A percentile compares a stretch with the other conserved stretches of the same genome.
These are phyloP conservation scores for Entomyzon cyanotis DNA, from an alignment of 2,113 vertebrate species.

Conservation along the genomic window DNA sequence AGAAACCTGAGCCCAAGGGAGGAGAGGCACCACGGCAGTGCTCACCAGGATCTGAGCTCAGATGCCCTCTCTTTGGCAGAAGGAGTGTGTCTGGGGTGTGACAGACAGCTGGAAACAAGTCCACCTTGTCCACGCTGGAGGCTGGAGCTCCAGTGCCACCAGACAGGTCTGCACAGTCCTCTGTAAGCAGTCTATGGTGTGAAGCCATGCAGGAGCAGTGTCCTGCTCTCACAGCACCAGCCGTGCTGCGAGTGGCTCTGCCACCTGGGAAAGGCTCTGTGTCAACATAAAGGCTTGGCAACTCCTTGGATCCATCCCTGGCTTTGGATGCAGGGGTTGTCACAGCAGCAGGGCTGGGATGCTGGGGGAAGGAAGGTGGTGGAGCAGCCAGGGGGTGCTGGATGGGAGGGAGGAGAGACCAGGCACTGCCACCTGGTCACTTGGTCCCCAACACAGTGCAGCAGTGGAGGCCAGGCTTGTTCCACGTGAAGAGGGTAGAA, in stretches of 20 bases:
- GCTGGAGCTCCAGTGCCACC: background rate
- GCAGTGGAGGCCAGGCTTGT: background rate
- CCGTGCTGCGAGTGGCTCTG: background rate
- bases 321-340: background rate
- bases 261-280: background rate
- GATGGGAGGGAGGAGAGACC: background rate
- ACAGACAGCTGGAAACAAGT: background rate
- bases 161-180: background rate
- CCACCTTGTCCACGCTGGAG: fast-evolving
- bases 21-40: background rate
- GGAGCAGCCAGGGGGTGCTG: background rate
- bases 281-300: background rate
- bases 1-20: background rate
- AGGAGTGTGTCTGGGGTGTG: background rate
- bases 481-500: background rate
- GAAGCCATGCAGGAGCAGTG: background rate
- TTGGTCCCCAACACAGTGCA: background rate
- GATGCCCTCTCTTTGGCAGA: background rate
- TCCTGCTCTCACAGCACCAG: background rate
- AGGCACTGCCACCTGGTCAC: background rate
- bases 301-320: background rate
- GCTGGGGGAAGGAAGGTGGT: background rate
- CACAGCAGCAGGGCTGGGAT: background rate
- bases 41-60: background rate
- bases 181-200: background rate